Evolutionary conservation across 2,113 vertebrate genomes (phyloP), one percentile per base, ranked within the genome.

Genomic region (Leptodactylus fuscus): DNA sequence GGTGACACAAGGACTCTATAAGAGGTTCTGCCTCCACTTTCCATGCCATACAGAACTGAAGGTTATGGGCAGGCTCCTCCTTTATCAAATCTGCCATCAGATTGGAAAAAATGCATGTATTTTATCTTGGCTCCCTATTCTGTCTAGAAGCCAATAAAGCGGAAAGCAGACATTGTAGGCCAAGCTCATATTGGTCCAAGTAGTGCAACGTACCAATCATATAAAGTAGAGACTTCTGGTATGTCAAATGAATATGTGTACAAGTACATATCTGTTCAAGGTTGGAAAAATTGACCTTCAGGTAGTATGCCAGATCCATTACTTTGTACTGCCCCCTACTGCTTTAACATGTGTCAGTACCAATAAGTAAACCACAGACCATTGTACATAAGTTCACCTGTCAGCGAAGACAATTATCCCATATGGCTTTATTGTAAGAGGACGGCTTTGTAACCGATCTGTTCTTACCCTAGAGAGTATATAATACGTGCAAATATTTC

Each of bases 261-360:
- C 24, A 60, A 27, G n/a, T 8, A 22, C 22, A 55, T 55, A 55
- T 55, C 7, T n/a, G 22, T n/a, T 18, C 16, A n/a, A 55, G 53
- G 8, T 22, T 55, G 53, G 6, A 55, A 1, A 55, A 55, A 22
- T 5, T n/a, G 7, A n/a, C 22, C 53, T 55, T 55, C 53, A 55
- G 2, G 2, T 22, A 55, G n/a, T n/a, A n/a, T n/a, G n/a, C n/a
- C n/a, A n/a, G n/a, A n/a, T n/a, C n/a, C n/a, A n/a, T n/a, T n/a
- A n/a, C n/a, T n/a, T 60, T 60, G 58, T 60, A 27, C 58, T 60
- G 58, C 58, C 58, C 58, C 58, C 58, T 60, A 27, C 58, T 60
- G n/a, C 3, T 60, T 60, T 27, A 27, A 55, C 20, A 60, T 60
- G 53, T 2, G 8, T 10, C 24, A 60, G 7, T 3, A 60, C 12